Evolutionary conservation across 2,888 invertebrate species (phyloP).

Genomic region (Andrena bucephala): DNA sequence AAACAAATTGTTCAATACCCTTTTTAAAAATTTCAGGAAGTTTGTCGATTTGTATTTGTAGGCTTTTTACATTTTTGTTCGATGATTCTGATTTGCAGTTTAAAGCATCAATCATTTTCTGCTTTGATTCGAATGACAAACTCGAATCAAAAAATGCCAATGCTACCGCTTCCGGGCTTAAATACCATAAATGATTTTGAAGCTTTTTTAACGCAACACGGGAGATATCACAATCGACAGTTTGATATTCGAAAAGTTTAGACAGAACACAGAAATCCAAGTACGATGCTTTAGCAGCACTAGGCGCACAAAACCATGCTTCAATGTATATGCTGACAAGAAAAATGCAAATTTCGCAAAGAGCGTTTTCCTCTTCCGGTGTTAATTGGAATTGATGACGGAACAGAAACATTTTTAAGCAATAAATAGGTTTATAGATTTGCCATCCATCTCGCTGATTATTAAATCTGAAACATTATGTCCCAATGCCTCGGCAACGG

Average conservation of each 20-base stretch:
- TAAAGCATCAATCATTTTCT: slow-evolving; percentile 6
- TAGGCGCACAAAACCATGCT: not conserved
- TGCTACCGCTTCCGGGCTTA: not conserved
- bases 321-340: not conserved
- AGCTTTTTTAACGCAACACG: slow-evolving; percentile 14
- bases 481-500: slow-evolving; percentile 46
- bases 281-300: not conserved
- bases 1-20: slow-evolving; percentile 7
- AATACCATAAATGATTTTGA: slow-evolving; percentile 21
- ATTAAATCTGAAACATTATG: slow-evolving; percentile 32
- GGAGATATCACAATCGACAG: slow-evolving; percentile 6
- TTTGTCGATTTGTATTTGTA: slow-evolving; percentile 10
- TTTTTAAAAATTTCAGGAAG: slow-evolving; percentile 7
- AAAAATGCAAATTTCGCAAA: slow-evolving; percentile 12
- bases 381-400: slow-evolving; percentile 6
- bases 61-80: not conserved
- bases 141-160: slow-evolving; percentile 21
- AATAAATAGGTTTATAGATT: slow-evolving; percentile 27
- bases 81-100: not conserved
- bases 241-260: slow-evolving; percentile 2
- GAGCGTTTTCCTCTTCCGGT: not conserved
- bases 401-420: slow-evolving; percentile 30
- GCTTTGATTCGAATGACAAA: slow-evolving; percentile 2
- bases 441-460: slow-evolving; percentile 46
- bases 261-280: not conserved